A percentile compares a stretch with the other conserved stretches of the same genome.
These are phyloP conservation scores for Phrynocephalus versicolor DNA, from an alignment of 2,113 vertebrate species.

Conservation along the genomic window DNA sequence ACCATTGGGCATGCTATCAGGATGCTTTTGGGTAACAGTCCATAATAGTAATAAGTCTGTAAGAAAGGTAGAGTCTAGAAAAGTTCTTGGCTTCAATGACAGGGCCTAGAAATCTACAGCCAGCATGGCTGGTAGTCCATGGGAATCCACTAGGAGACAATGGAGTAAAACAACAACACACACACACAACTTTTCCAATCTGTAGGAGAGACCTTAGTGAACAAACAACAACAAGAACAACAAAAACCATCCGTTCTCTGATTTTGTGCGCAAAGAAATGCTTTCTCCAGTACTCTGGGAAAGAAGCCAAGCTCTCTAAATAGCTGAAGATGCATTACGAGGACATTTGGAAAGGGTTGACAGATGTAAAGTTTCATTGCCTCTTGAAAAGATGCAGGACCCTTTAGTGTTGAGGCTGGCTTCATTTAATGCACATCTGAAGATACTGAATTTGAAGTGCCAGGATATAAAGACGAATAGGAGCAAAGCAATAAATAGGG, in stretches of 20 bases:
- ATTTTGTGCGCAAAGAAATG: too few relatives aligned
- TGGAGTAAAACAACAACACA: too few relatives aligned
- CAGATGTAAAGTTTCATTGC: constrained; percentile 24
- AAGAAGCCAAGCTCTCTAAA: not conserved
- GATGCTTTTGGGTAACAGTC: not conserved
- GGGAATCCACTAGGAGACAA: too few relatives aligned
- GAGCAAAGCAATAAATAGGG: constrained; percentile 68
- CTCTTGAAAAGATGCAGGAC: constrained; percentile 32
- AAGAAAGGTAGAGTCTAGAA: too few relatives aligned
- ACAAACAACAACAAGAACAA: too few relatives aligned
- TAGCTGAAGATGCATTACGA: not conserved
- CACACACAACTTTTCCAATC: too few relatives aligned
- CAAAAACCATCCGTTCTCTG: too few relatives aligned
- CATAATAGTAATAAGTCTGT: not conserved
- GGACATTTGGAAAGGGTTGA: not conserved
- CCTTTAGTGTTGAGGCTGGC: constrained; percentile 38
- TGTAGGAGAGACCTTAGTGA: too few relatives aligned
- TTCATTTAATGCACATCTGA: constrained; percentile 60
- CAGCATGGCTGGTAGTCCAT: too few relatives aligned
- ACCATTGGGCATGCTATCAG: too few relatives aligned
- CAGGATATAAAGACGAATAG: constrained; percentile 51
- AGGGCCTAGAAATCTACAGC: too few relatives aligned
- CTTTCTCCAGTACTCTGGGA: not conserved
- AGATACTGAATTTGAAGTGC: constrained; percentile 58
- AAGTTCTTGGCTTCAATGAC: too few relatives aligned